These are phyloP conservation scores for Phycodurus eques DNA, from an alignment of 2,113 vertebrate species.

Conservation along the genomic window DNA sequence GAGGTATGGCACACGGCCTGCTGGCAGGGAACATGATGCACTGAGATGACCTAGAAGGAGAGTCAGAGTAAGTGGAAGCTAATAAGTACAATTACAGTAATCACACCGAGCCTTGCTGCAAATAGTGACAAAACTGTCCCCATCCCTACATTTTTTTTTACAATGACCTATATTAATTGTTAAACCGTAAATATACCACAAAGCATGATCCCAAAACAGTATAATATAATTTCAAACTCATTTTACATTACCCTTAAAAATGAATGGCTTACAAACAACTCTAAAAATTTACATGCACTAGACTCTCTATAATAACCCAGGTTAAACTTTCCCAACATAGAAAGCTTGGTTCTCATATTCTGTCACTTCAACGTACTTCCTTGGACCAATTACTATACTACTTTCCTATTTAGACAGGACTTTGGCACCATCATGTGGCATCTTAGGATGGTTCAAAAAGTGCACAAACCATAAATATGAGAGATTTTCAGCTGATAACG, in stretches of 20 bases:
- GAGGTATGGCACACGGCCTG: constrained; percentile 88
- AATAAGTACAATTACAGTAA: constrained; percentile 2
- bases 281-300: no score
- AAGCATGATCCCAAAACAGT: no score
- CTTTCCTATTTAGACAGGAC: background rate
- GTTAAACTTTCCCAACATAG: background rate
- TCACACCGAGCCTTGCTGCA: background rate
- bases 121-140: background rate
- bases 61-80: constrained; percentile 1
- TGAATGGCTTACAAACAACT: no score
- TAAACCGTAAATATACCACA: no score
- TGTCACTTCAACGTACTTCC: background rate
- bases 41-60: constrained; percentile 86
- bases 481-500: background rate
- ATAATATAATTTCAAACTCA: no score
- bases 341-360: no score
- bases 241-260: no score
- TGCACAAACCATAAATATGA: background rate
- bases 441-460: background rate
- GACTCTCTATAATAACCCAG: background rate
- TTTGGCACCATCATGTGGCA: background rate
- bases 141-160: no score
- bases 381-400: background rate
- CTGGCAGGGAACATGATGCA: constrained; percentile 89
- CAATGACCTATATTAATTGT: no score